Evolutionary conservation across 2,888 invertebrate species (phyloP).

Genomic region (Drosophila gaucha): DNA sequence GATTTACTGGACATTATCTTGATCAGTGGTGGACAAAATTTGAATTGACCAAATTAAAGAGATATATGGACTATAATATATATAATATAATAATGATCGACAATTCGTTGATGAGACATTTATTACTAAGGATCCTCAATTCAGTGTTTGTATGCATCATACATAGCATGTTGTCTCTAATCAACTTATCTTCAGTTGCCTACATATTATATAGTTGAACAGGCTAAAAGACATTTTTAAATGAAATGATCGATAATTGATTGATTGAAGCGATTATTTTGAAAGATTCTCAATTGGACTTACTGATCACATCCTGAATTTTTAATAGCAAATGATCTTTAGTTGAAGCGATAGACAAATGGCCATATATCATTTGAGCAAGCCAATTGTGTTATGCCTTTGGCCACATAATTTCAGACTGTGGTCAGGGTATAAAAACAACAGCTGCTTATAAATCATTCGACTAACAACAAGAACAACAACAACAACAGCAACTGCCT

Average conservation of each 20-base stretch:
- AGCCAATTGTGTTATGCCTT: slow-evolving; percentile 10
- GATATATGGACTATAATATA: too few relatives aligned
- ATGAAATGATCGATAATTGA: too few relatives aligned
- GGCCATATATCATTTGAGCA: neutral
- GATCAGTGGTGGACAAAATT: neutral
- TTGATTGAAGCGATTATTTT: neutral
- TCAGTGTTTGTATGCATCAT: too few relatives aligned
- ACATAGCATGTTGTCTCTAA: too few relatives aligned
- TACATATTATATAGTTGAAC: too few relatives aligned
- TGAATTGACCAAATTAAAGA: neutral
- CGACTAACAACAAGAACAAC: slow-evolving; percentile 47
- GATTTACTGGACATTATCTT: neutral
- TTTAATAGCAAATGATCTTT: neutral
- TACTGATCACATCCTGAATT: neutral
- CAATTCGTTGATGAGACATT: too few relatives aligned
- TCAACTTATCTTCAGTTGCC: too few relatives aligned
- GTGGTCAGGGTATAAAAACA: slow-evolving; percentile 40
- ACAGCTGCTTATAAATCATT: slow-evolving; percentile 67
- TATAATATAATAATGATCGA: too few relatives aligned
- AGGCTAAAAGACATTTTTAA: too few relatives aligned
- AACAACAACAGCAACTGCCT: slow-evolving; percentile 27
- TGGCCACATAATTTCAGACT: slow-evolving; percentile 16
- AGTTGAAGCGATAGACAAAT: neutral
- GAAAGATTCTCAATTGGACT: neutral
- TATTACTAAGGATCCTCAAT: too few relatives aligned